Base-by-base conservation (phyloP, 2,113 vertebrate genomes). In the Piprites chloris region DNA sequence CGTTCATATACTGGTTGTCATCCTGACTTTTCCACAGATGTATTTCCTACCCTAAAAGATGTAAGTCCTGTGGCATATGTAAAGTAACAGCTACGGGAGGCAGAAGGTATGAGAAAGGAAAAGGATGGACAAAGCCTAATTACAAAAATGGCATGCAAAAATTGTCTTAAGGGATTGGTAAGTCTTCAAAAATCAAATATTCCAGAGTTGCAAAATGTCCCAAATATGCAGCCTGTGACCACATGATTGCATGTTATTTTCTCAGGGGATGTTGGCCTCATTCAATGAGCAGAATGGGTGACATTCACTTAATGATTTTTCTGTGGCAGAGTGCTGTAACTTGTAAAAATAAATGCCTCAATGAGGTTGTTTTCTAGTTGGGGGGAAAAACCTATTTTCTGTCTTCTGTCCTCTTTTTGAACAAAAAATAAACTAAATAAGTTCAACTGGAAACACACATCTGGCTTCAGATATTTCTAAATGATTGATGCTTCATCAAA, bases 201-300 rank as follows among this genome's bases (percentile, higher is more conserved):
- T 90, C 65, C 23, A 35, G 72, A 91, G 14, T n/a, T 86, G 41
- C 24, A 88, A 84, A 94, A 86, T 44, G 37, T 21, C 79, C 61
- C 50, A 90, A 67, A 77, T 80, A 66, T 35, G 59, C 47, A 88
- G 63, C 16, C 15, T 67, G 22, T 86, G 82, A 37, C 75, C 65
- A 46, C 59, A 74, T 33, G 58, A 90, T 72, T 83, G 32, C 22
- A 37, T 52, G 35, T 42, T 77, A 35, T 93, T 91, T 88, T 87
- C 80, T 78, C 50, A 88, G 52, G 71, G 42, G 55, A 67, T 63
- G 56, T 50, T 83, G 79, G 55, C 46, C 82, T 90, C 52, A 63
- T 80, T 84, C 79, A 63, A 27, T 46, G 46, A 87, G 47, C 71
- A 87, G 82, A 89, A 85, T 58, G 81, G 55, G 37, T 81, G 91